phyloP scores from a whole-genome alignment of 1,140 invertebrate genomes.

The Lepidurus apus region DNA sequence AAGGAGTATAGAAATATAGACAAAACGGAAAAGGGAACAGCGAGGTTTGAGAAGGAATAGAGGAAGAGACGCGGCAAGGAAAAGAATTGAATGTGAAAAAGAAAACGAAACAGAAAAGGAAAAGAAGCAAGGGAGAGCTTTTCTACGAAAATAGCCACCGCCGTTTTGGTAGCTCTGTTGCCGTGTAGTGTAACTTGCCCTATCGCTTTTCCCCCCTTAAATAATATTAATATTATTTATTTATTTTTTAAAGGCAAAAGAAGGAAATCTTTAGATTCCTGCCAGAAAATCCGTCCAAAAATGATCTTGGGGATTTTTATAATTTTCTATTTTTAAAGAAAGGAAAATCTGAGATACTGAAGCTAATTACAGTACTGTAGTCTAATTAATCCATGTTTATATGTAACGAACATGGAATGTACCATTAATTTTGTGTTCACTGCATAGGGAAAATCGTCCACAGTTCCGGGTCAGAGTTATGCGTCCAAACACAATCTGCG shows the following conservation, averaged over 20 bases:
- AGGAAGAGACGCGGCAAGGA: neutral
- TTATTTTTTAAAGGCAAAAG: neutral
- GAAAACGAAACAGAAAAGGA: neutral
- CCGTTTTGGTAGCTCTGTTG: slow-evolving; percentile 6
- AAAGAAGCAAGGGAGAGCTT: neutral
- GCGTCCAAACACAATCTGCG: slow-evolving; percentile 65
- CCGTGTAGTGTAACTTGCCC: neutral
- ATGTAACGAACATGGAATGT: neutral
- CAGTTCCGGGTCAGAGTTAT: slow-evolving; percentile 54
- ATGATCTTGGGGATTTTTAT: too few species aligned
- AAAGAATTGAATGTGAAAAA: neutral
- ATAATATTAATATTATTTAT: slow-evolving; percentile 23
- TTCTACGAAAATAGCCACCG: slow-evolving; percentile 16
- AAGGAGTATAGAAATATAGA: neutral
- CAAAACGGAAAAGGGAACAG: neutral
- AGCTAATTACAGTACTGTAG: too few species aligned
- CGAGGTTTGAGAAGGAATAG: neutral
- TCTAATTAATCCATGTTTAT: neutral
- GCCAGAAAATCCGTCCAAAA: too few species aligned
- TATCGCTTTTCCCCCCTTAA: neutral
- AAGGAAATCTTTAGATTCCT: neutral
- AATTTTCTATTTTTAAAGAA: too few species aligned
- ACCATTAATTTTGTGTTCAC: slow-evolving; percentile 48
- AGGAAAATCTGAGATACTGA: too few species aligned
- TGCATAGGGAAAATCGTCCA: slow-evolving; percentile 65